Conservation (phyloP, 2,797 vertebrate genomes). For the Heliangelus exortis region DNA sequence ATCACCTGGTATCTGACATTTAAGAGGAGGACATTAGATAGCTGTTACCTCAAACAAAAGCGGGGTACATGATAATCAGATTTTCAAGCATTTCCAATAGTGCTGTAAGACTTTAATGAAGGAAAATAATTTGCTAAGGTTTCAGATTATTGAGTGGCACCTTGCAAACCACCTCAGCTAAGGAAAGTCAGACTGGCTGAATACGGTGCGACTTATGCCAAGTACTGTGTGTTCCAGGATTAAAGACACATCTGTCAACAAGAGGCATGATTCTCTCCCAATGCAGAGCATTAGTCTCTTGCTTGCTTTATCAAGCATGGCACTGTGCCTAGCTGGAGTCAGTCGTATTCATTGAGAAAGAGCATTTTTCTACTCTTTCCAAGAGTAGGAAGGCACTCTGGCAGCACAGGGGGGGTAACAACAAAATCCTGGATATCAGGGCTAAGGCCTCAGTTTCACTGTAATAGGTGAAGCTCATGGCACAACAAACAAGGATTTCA, state of each 20-base stretch:
- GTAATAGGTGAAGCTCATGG: not conserved
- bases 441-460: not conserved
- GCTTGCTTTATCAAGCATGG: not conserved
- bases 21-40: not conserved
- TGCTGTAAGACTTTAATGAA: not conserved
- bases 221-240: not conserved
- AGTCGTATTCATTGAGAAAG: not conserved
- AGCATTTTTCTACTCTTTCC: not conserved
- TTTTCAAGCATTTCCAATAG: not conserved
- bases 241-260: not conserved
- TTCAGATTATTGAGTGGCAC: not conserved
- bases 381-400: not conserved
- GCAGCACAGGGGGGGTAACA: not conserved
- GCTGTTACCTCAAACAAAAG: not conserved
- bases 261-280: not conserved
- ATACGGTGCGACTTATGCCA: not conserved
- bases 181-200: not conserved
- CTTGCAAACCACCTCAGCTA: not conserved
- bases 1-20: not conserved
- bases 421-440: not conserved
- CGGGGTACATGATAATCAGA: not conserved
- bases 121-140: not conserved
- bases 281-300: not conserved
- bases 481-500: not conserved
- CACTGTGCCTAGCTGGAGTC: not conserved